These are phyloP conservation scores for Labia minor DNA, from an alignment of 2,888 invertebrate species.

Conservation along the genomic window DNA sequence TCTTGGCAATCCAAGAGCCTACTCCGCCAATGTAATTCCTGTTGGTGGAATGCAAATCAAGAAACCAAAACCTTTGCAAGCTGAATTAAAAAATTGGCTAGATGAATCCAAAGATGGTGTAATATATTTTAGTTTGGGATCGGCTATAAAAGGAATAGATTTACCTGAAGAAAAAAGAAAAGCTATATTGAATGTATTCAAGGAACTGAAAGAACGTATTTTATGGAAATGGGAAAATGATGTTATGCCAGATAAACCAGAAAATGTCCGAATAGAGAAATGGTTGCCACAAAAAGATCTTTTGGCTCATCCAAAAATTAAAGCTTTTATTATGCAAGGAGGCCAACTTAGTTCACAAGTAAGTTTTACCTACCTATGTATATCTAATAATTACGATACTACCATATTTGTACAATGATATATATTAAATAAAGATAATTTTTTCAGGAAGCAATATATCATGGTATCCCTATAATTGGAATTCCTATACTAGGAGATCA, in stretches of 20 bases:
- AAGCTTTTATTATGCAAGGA: not conserved
- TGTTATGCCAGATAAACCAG: constrained; percentile 16
- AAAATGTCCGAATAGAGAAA: constrained; percentile 20
- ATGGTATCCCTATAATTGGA: constrained; percentile 41
- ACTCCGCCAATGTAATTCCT: not conserved
- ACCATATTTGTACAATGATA: too few relatives aligned
- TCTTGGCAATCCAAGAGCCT: not conserved
- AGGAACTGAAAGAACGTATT: not conserved
- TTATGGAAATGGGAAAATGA: constrained; percentile 1
- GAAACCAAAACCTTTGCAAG: not conserved
- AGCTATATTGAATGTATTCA: not conserved
- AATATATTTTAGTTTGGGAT: constrained; percentile 21
- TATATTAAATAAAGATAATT: not conserved
- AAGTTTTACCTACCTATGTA: not conserved
- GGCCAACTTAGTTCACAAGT: not conserved
- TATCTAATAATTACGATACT: too few relatives aligned
- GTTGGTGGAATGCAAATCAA: not conserved
- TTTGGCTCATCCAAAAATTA: constrained; percentile 16
- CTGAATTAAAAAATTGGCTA: not conserved
- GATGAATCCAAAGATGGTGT: not conserved
- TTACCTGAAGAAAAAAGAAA: not conserved
- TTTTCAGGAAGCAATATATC: constrained; percentile 41
- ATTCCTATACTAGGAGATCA: constrained; percentile 45
- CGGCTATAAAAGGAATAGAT: not conserved
- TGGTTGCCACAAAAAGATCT: constrained; percentile 22